These are phyloP conservation scores for Jacana jacana DNA, from an alignment of 2,113 vertebrate species.

Conservation along the genomic window DNA sequence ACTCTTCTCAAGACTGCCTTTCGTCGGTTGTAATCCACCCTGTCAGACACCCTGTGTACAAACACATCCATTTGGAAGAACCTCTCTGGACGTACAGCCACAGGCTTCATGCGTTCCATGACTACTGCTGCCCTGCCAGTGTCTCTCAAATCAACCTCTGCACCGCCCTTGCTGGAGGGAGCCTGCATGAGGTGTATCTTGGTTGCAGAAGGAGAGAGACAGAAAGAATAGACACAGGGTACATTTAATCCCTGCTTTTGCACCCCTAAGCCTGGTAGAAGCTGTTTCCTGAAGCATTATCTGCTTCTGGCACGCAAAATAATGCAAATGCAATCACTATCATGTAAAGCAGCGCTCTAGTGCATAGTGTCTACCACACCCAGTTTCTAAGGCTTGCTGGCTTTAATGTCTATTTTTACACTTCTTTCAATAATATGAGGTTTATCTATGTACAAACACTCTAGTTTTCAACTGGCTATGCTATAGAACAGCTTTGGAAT, in stretches of 20 bases:
- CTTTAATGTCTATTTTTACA: neutral
- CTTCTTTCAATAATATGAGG: neutral
- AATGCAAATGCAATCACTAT: neutral
- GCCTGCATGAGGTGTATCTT: neutral
- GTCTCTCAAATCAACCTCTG: neutral
- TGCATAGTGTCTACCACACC: accelerated
- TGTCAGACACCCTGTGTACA: neutral
- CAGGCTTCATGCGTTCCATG: neutral
- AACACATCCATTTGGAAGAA: neutral
- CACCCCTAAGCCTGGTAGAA: neutral
- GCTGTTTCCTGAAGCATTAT: neutral
- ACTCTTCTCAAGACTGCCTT: neutral
- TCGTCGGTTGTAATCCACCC: neutral
- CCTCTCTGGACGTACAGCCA: neutral
- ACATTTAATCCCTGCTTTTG: neutral
- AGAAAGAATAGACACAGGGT: neutral
- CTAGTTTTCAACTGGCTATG: neutral
- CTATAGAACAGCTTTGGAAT: neutral
- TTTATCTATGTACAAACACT: neutral
- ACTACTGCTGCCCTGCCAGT: neutral
- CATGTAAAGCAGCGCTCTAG: neutral
- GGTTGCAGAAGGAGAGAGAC: neutral
- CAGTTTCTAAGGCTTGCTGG: neutral
- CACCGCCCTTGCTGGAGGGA: neutral
- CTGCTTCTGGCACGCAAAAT: neutral